Percentiles rank a stretch among this genome's conserved stretches.
Conservation (phyloP, 2,797 vertebrate species). For the Coranthus polyacanthus region DNA sequence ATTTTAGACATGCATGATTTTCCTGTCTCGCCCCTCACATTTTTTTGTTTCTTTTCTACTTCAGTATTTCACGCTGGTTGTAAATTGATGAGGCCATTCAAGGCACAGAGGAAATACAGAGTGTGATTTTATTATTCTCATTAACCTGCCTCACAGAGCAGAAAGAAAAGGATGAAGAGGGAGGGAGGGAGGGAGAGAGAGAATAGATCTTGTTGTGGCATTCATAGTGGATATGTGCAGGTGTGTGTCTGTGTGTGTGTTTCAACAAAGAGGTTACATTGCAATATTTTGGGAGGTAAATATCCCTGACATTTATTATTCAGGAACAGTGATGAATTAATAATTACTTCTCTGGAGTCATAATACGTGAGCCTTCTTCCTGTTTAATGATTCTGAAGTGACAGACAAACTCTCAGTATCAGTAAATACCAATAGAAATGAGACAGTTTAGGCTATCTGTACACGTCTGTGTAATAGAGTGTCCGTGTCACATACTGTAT, state of each 20-base stretch:
- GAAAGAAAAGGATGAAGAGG: constrained; percentile 71
- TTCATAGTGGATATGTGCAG: constrained; percentile 23
- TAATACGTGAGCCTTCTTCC: constrained; percentile 50
- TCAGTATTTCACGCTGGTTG: constrained; percentile 77
- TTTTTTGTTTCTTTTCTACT: constrained; percentile 38
- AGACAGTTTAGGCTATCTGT: constrained; percentile 28
- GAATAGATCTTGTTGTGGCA: constrained; percentile 62
- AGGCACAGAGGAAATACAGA: constrained; percentile 89
- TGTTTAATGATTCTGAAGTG: constrained; percentile 62
- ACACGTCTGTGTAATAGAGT: constrained; percentile 18
- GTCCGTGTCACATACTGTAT: constrained; percentile 23
- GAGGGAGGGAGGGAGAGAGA: constrained; percentile 47
- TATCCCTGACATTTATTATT: constrained; percentile 80
- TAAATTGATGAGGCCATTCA: constrained; percentile 89
- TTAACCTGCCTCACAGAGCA: constrained; percentile 83
- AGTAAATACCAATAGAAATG: constrained; percentile 40
- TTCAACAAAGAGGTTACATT: constrained; percentile 63
- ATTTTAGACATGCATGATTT: constrained; percentile 86
- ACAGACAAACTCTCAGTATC: constrained; percentile 41
- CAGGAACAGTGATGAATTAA: constrained; percentile 80
- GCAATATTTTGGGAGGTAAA: constrained; percentile 77
- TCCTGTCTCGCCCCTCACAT: constrained; percentile 7
- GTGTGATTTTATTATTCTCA: constrained; percentile 96
- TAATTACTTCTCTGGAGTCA: constrained; percentile 72
- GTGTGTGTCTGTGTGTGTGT: constrained; percentile 34